These are phyloP conservation scores for Cyrtorhinus lividipennis DNA, from an alignment of 1,140 invertebrate species.

Conservation along the genomic window DNA sequence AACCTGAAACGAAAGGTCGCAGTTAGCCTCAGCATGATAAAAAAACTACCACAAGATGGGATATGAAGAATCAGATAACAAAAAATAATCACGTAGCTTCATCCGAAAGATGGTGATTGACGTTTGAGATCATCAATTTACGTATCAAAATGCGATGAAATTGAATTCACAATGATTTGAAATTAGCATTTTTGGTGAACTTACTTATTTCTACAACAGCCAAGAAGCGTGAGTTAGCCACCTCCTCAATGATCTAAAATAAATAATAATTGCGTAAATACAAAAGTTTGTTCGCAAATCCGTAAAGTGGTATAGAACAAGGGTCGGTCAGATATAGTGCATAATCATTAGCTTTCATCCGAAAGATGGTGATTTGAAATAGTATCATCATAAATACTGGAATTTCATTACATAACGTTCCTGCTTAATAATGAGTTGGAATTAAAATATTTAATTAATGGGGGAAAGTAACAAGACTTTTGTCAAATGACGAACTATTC, in stretches of 20 bases:
- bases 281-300: background rate
- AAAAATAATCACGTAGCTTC: background rate
- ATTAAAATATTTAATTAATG: background rate
- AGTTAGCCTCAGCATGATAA: too few species aligned
- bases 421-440: background rate
- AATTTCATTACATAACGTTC: background rate
- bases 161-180: too few species aligned
- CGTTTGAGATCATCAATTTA: too few species aligned
- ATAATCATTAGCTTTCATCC: constrained; percentile 1
- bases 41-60: too few species aligned
- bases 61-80: background rate
- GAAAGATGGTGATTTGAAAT: constrained; percentile 2
- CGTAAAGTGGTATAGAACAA: background rate
- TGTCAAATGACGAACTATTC: too few species aligned
- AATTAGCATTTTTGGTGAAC: background rate
- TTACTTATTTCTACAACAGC: background rate
- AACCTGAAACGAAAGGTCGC: too few species aligned
- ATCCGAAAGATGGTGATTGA: constrained; percentile 5
- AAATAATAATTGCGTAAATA: background rate
- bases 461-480: too few species aligned
- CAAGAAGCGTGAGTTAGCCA: background rate
- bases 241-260: background rate
- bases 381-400: background rate
- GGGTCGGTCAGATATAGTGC: background rate
- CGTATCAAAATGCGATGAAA: too few species aligned